Evolutionary conservation across 2,888 invertebrate species (phyloP).

Genomic region (Drosophila pegasa): DNA sequence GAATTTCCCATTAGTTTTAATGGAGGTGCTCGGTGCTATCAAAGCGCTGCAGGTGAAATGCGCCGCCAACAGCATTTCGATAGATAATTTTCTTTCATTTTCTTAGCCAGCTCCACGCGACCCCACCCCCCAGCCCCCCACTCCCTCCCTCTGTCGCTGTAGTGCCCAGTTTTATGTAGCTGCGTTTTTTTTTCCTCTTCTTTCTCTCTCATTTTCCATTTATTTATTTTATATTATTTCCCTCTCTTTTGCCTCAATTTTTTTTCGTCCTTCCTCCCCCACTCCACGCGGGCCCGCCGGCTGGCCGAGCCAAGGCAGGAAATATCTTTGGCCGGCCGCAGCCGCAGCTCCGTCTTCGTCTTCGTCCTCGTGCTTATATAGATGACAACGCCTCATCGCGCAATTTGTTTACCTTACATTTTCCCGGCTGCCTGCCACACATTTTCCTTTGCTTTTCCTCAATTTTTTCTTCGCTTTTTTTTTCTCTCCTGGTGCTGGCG

Average conservation of each 20-base stretch:
- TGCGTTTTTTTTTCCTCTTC: conserved; percentile 23
- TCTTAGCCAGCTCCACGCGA: conserved; percentile 41
- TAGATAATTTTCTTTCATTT: conserved; percentile 64
- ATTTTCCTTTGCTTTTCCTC: conserved; percentile 26
- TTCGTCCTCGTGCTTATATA: conserved; percentile 61
- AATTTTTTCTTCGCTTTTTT: conserved; percentile 3
- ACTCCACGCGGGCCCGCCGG: not conserved
- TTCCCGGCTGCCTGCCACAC: conserved; percentile 19
- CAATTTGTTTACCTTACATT: conserved; percentile 82
- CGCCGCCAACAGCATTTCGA: conserved; percentile 69
- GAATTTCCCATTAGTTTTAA: conserved; percentile 81
- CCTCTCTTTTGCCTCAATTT: not conserved
- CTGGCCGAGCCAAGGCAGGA: conserved; percentile 58
- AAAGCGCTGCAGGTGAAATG: conserved; percentile 72
- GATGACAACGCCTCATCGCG: conserved; percentile 84
- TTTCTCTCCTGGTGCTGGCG: conserved; percentile 19
- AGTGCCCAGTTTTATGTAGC: conserved; percentile 66
- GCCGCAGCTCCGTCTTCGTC: conserved; percentile 3
- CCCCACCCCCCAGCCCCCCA: not conserved
- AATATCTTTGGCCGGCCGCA: conserved; percentile 72
- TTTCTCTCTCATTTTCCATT: conserved; percentile 74
- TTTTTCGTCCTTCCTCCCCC: not conserved
- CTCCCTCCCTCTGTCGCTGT: not conserved
- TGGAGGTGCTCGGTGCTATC: conserved; percentile 68
- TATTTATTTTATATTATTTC: conserved; percentile 81